A percentile compares a stretch with the other conserved stretches of the same genome.
Conservation (phyloP, 2,113 vertebrate genomes). For the Neogobius melanostomus region DNA sequence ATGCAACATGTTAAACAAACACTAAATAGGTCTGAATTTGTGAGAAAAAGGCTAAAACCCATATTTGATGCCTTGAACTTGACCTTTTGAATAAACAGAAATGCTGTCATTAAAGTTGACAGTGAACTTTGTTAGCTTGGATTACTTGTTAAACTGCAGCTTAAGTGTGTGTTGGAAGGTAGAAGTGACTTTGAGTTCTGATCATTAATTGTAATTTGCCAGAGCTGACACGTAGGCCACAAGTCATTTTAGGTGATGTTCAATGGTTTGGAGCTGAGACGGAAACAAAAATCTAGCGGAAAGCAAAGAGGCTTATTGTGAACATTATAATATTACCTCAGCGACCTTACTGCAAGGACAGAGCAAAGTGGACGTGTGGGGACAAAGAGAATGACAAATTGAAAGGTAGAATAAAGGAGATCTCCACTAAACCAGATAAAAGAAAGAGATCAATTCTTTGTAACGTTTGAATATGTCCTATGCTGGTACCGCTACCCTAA, state of each 20-base stretch:
- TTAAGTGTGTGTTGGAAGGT: neutral
- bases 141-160: neutral
- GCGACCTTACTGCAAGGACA: slow-evolving; percentile 58
- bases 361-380: slow-evolving; percentile 25
- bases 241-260: neutral
- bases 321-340: slow-evolving; percentile 47
- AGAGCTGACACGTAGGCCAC: neutral
- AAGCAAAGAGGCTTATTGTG: slow-evolving; percentile 28
- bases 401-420: slow-evolving; percentile 24
- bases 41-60: no score
- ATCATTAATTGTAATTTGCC: slow-evolving; percentile 12
- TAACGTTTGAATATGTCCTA: neutral
- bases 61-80: no score
- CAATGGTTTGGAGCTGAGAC: neutral
- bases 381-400: slow-evolving; percentile 23
- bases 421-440: slow-evolving; percentile 6
- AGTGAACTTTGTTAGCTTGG: neutral
- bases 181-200: slow-evolving; percentile 4
- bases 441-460: neutral
- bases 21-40: no score
- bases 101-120: neutral
- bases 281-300: slow-evolving; percentile 1
- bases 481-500: neutral
- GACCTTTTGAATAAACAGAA: neutral
- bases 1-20: no score